These are phyloP conservation scores for Rhinoraja longicauda DNA, from an alignment of 2,797 vertebrate species.

Conservation along the genomic window DNA sequence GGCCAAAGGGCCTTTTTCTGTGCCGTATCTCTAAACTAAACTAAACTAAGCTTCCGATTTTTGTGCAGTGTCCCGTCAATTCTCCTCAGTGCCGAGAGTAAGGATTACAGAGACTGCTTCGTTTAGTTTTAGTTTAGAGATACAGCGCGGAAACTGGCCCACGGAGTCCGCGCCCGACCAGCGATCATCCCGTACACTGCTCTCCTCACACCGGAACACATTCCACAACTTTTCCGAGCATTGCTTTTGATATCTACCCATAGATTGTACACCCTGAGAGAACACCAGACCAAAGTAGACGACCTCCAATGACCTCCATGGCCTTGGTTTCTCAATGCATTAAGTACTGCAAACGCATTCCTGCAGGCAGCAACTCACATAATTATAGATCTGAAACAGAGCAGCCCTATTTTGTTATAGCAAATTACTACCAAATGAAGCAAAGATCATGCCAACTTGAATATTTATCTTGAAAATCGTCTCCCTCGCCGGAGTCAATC, in stretches of 20 bases:
- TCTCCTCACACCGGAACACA: neutral
- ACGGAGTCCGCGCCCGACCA: too few species aligned
- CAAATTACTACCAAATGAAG: conserved; percentile 3
- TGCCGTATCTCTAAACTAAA: too few species aligned
- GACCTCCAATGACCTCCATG: neutral
- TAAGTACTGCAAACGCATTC: neutral
- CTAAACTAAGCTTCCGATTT: too few species aligned
- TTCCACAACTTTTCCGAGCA: neutral
- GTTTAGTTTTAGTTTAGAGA: too few species aligned
- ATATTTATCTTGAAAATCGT: neutral
- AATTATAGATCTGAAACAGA: neutral
- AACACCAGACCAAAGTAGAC: neutral
- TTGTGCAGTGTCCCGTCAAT: too few species aligned
- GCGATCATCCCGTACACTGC: too few species aligned
- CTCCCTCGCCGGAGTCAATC: too few species aligned
- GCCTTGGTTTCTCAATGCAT: neutral
- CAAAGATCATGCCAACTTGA: neutral
- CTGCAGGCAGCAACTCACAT: neutral
- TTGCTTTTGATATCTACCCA: neutral
- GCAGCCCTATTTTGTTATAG: neutral
- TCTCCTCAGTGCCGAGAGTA: too few species aligned
- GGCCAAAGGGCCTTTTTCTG: too few species aligned
- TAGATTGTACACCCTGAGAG: neutral
- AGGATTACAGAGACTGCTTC: too few species aligned
- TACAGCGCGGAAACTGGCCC: too few species aligned